Conservation (phyloP, 2,797 vertebrate genomes). For the Trachops cirrhosus region DNA sequence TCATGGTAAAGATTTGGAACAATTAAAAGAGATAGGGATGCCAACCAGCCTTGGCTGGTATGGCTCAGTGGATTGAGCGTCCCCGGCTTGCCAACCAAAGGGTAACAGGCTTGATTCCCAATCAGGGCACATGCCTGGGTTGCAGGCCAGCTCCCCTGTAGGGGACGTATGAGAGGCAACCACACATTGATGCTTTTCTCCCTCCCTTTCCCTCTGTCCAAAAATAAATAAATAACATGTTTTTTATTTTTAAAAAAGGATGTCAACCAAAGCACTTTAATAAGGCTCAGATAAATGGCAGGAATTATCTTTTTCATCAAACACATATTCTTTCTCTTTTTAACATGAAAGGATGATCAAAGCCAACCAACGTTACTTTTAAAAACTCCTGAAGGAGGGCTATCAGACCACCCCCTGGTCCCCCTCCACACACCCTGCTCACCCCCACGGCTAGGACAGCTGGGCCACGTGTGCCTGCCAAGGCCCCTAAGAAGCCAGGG, state of each 20-base stretch:
- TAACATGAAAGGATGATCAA: background rate
- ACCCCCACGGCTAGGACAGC: rapidly evolving
- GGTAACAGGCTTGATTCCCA: too few species aligned
- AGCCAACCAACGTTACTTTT: background rate
- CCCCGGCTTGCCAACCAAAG: too few species aligned
- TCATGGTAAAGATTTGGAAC: background rate
- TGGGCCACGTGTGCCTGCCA: rapidly evolving
- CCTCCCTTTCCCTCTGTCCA: too few species aligned
- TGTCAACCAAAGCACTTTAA: background rate
- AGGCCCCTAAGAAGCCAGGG: background rate
- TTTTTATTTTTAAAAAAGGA: background rate
- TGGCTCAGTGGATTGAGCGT: too few species aligned
- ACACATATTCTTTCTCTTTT: background rate
- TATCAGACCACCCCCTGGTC: background rate
- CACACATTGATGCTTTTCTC: too few species aligned
- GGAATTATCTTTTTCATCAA: background rate
- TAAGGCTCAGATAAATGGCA: background rate
- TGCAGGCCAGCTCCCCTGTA: too few species aligned
- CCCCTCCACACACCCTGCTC: background rate
- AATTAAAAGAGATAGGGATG: background rate
- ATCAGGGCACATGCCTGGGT: too few species aligned
- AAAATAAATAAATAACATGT: too few species aligned
- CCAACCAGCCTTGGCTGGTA: background rate
- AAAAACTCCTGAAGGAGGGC: background rate
- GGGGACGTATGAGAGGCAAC: too few species aligned